These are phyloP conservation scores for Zaprionus africanus DNA, from an alignment of 1,140 invertebrate genomes.

Conservation along the genomic window DNA sequence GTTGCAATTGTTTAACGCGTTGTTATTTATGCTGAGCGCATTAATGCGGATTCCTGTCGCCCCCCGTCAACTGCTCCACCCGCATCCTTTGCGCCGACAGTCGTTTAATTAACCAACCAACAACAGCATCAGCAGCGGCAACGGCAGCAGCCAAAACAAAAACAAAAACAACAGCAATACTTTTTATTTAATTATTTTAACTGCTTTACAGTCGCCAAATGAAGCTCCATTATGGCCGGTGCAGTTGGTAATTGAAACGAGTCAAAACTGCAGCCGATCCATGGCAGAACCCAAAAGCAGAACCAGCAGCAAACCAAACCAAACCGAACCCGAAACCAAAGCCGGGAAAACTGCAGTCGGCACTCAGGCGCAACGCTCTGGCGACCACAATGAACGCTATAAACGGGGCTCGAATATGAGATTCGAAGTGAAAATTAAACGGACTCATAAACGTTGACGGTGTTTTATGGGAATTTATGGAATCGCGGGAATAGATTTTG, in stretches of 20 bases:
- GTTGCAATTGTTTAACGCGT: constrained; percentile 52
- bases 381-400: constrained; percentile 26
- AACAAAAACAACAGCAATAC: neutral
- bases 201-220: constrained; percentile 46
- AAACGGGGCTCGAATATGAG: constrained; percentile 11
- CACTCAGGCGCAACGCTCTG: constrained; percentile 44
- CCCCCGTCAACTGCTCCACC: constrained; percentile 17
- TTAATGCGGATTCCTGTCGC: constrained; percentile 55
- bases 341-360: constrained; percentile 25
- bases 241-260: constrained; percentile 15
- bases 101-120: constrained; percentile 47
- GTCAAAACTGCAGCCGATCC: constrained; percentile 8
- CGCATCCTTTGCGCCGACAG: constrained; percentile 14
- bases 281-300: constrained; percentile 9
- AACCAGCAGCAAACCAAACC: neutral
- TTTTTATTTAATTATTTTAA: constrained; percentile 37
- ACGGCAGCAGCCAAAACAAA: neutral
- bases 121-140: constrained; percentile 12
- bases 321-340: constrained; percentile 11
- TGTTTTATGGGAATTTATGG: constrained; percentile 44
- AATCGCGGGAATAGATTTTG: constrained; percentile 9
- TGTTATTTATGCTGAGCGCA: constrained; percentile 65
- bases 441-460: constrained; percentile 43
- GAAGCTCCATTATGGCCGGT: constrained; percentile 35
- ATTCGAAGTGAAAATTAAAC: constrained; percentile 37